Evolutionary conservation across 1,140 invertebrate species (phyloP), one percentile per base, ranked within the genome.

Genomic region (Anastrepha ludens): DNA sequence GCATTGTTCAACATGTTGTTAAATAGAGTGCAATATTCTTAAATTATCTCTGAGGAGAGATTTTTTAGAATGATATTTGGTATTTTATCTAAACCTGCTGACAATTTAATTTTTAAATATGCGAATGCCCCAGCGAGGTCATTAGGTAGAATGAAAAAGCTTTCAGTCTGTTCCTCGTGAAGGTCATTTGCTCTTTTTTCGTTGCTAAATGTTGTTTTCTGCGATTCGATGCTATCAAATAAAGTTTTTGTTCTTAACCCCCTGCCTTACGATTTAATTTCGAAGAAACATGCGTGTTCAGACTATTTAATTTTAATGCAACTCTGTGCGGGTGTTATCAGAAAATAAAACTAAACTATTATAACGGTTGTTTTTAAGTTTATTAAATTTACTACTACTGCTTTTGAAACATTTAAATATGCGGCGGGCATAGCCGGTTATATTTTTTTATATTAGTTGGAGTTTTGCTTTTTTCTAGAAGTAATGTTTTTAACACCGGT

Each of bases 1-100:
- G 85, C 47, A 55, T 86, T 86, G 29, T 86, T 86, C 3, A 62
- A 60, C 58, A 86, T 86, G 62, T 86, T 86, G 29, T 86, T 62
- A 86, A 86, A 86, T 39, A 86, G 17, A 5, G n/a, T 86, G 5
- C 55, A 86, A 62, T 86, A 86, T 44, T 62, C 85, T 5, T 29
- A 6, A 9, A 86, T 86, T 41, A 62, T 13, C 62, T 41, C 58
- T 29, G 39, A 39, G 29, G 58, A 20, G 1, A 86, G 59, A 85
- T 81, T 86, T 41, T 62, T 86, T 39, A 86, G 44, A 13, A 86
- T 17, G 11, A 86, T 86, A 60, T 86, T 86, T 60, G 58, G 29
- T 62, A 86, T 86, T 41, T 20, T 59, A 86, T 86, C 85, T 41
- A 86, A 41, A 8, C 85, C 20, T 62, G 85, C 3, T 17, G 85